Conservation (phyloP, 2,797 vertebrate species). For the Semotilus atromaculatus region DNA sequence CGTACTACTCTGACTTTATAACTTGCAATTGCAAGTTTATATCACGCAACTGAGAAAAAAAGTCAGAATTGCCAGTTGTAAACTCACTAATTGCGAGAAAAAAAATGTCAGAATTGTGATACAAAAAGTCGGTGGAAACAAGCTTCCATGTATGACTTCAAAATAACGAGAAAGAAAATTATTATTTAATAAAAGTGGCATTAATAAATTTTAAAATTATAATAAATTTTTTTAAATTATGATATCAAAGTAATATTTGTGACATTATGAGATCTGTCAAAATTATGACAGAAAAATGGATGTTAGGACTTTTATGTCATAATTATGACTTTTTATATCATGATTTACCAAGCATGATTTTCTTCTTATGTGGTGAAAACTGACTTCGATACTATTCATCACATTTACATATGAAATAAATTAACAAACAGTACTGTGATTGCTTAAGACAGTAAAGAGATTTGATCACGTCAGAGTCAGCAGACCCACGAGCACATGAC, state of each 20-base stretch:
- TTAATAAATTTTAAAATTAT: no score
- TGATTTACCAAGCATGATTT: neutral
- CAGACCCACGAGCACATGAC: slow-evolving; percentile 45
- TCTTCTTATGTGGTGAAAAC: neutral
- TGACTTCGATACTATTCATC: neutral
- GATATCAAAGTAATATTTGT: neutral
- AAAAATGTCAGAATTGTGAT: no score
- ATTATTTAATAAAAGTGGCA: neutral
- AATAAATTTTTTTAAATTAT: neutral
- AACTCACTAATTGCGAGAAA: no score
- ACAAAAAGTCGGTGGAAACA: no score
- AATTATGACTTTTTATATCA: neutral
- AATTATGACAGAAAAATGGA: neutral
- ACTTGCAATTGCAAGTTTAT: no score
- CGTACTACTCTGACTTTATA: no score
- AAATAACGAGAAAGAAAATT: neutral
- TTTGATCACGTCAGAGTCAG: slow-evolving; percentile 43
- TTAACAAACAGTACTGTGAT: neutral
- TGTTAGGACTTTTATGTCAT: neutral
- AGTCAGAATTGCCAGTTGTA: no score
- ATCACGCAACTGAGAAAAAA: no score
- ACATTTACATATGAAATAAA: neutral
- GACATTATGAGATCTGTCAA: neutral
- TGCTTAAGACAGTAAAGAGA: neutral
- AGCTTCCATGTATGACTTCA: neutral